These are phyloP conservation scores for Paradisaea rubra DNA, from an alignment of 2,113 vertebrate species.

Conservation along the genomic window DNA sequence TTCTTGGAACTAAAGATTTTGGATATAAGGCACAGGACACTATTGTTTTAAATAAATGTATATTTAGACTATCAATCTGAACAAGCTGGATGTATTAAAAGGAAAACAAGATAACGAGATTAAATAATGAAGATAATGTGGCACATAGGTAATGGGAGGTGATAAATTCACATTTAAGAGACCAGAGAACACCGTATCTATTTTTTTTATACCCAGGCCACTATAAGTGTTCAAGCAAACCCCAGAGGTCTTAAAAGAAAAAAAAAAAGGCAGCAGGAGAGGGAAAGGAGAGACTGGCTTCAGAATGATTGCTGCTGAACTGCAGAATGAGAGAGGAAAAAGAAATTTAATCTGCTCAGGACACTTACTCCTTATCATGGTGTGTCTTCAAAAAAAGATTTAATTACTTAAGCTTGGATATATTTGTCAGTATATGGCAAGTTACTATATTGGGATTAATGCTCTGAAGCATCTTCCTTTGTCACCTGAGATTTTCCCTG, in stretches of 20 bases:
- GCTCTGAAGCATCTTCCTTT: constrained; percentile 52
- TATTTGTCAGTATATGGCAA: constrained; percentile 60
- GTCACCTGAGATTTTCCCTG: constrained; percentile 66
- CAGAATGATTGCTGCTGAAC: constrained; percentile 13
- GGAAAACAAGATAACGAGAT: constrained; percentile 29
- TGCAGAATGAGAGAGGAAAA: not conserved
- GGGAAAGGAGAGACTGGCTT: not conserved
- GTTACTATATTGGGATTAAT: constrained; percentile 71
- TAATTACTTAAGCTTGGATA: constrained; percentile 70
- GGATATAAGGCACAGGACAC: not conserved
- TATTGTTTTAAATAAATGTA: not conserved
- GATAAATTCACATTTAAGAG: not conserved
- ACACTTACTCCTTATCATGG: constrained; percentile 61
- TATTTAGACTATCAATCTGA: not conserved
- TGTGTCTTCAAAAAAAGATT: constrained; percentile 60
- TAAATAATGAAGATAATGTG: not conserved
- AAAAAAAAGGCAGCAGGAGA: not conserved
- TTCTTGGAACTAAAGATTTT: not conserved
- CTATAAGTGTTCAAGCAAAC: not conserved
- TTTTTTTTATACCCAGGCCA: not conserved
- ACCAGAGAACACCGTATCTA: not conserved
- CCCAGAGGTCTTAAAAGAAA: not conserved
- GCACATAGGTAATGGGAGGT: not conserved
- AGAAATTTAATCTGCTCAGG: constrained; percentile 62
- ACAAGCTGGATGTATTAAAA: not conserved